Evolutionary conservation across 1,140 invertebrate species (phyloP).

Genomic region (Epicauta chinensis): DNA sequence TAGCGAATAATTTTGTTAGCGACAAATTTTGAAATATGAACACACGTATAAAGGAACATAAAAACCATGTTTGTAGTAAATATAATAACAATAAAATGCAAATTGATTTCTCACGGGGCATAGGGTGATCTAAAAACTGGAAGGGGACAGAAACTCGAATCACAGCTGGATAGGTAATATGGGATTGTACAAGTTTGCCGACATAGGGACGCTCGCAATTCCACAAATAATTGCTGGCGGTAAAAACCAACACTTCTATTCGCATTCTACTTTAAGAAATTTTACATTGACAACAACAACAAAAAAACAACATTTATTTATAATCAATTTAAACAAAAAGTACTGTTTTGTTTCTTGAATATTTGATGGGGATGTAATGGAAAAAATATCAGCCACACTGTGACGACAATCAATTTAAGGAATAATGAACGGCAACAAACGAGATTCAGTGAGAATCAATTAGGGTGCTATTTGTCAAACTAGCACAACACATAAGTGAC

Average conservation of each 20-base stretch:
- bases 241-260: no score
- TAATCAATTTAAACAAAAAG: not conserved
- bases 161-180: constrained; percentile 33
- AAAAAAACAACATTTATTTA: not conserved
- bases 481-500: constrained; percentile 24
- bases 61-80: constrained; percentile 39
- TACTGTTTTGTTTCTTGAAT: not conserved
- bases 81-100: constrained; percentile 42
- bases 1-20: constrained; percentile 32
- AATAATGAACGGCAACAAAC: constrained; percentile 17
- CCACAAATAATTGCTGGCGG: no score
- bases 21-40: constrained; percentile 29
- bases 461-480: constrained; percentile 24
- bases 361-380: no score
- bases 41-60: constrained; percentile 24
- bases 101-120: constrained; percentile 41
- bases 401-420: constrained; percentile 14
- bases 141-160: constrained; percentile 20
- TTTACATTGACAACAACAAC: no score
- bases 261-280: not conserved
- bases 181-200: constrained; percentile 5
- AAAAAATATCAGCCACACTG: not conserved
- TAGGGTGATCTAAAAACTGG: constrained; percentile 25
- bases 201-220: no score
- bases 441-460: constrained; percentile 19